Base-by-base conservation (phyloP, 2,797 vertebrate genomes). In the Acomys russatus region DNA sequence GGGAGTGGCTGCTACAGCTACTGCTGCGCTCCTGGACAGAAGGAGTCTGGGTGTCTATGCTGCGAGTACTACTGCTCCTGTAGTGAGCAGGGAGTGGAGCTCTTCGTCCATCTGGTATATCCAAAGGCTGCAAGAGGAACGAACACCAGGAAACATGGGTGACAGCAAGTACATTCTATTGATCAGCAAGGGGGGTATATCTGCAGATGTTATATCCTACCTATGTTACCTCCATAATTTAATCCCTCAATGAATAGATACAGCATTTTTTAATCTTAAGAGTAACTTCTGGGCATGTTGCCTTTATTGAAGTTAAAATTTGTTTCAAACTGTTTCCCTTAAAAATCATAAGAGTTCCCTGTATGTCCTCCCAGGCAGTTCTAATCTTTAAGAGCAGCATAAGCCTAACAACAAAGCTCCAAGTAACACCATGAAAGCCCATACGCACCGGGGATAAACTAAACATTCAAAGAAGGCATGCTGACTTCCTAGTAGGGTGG, bases 1-100 rank as follows among this genome's bases (percentile, higher is more conserved):
- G 98, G 17, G 99, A 99, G 22, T 99, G 99, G 97, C 99, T 99
- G 98, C 99, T 99, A 97, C 99, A 99, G 97, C 99, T 99, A 4
- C 99, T 99, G 96, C 99, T 99, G 96, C 99, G 99, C 54, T 99
- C 99, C 7, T 99, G 99, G 64, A 98, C 99, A 2, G 99, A 99
- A 0, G 99, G 99, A 1, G 99, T 99, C 98, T 99, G 99, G 0
- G 99, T 99, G 98, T 99, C 99, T 1, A 99, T 99, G 98, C 99
- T 99, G 3, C 99, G 99, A 0, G 99, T 99, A 4, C 99, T 98
- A n/a, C 98, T 99, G 95, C 99, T 99, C 73, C 99, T 99, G 96
- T 99, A 99, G 97, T 99, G 99, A 28, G 99, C 99, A 14, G 99
- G 99, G 77, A 99, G 99, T 0, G 99, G 99, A 23, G 99, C 99